These are phyloP conservation scores for Mimumesa dahlbomi DNA, from an alignment of 2,888 invertebrate genomes.

Conservation along the genomic window DNA sequence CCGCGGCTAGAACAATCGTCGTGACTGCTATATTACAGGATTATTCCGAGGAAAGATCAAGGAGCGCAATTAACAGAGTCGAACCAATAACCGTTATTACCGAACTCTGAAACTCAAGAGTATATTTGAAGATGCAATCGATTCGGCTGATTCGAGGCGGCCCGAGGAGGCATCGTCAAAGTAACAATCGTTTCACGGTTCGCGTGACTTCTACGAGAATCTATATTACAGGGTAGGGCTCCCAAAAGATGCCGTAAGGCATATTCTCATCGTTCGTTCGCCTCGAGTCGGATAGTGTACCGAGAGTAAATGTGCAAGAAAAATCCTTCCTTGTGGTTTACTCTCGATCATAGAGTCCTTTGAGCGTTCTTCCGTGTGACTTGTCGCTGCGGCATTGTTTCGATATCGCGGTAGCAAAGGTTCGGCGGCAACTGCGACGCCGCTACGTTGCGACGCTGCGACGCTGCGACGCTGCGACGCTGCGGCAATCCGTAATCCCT, in stretches of 20 bases:
- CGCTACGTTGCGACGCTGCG: slow-evolving; percentile 61
- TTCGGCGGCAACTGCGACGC: slow-evolving; percentile 41
- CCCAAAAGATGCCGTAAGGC: slow-evolving; percentile 33
- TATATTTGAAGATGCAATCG: slow-evolving; percentile 10
- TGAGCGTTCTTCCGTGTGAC: slow-evolving; percentile 62
- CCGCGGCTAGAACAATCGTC: slow-evolving; percentile 5
- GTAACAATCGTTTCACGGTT: slow-evolving; percentile 53
- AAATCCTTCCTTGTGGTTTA: slow-evolving; percentile 25
- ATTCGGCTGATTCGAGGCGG: slow-evolving; percentile 4
- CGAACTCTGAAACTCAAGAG: not conserved
- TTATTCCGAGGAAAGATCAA: slow-evolving; percentile 28
- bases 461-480: slow-evolving; percentile 61
- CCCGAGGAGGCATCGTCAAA: slow-evolving; percentile 34
- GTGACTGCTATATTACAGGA: slow-evolving; percentile 8
- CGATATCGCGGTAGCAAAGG: slow-evolving; percentile 43
- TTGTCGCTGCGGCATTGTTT: slow-evolving; percentile 60
- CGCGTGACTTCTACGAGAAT: slow-evolving; percentile 35
- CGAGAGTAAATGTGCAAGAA: slow-evolving; percentile 19
- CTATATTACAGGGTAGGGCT: slow-evolving; percentile 38
- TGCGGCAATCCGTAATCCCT: slow-evolving; percentile 65
- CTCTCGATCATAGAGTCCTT: slow-evolving; percentile 63
- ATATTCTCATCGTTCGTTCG: slow-evolving; percentile 17
- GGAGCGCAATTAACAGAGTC: slow-evolving; percentile 29
- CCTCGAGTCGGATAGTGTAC: not conserved
- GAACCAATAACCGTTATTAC: slow-evolving; percentile 28